Evolutionary conservation across 1,140 invertebrate species (phyloP).

Genomic region (Sminthurides bifidus): DNA sequence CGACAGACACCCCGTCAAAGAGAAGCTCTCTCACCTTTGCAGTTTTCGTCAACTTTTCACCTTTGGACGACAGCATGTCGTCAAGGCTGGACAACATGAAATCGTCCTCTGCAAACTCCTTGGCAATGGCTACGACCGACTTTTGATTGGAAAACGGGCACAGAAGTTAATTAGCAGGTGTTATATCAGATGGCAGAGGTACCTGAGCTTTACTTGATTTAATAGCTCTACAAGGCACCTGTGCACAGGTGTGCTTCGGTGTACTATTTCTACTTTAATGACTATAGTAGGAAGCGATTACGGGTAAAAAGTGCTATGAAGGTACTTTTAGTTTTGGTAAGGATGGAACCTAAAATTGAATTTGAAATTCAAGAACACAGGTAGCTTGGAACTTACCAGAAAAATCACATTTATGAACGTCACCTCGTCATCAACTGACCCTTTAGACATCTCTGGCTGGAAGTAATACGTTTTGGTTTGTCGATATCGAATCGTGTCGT

Average conservation of each 20-base stretch:
- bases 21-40: slow-evolving; percentile 3
- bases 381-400: not conserved
- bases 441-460: slow-evolving; percentile 7
- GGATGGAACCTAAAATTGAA: not conserved
- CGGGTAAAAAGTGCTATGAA: too few species aligned
- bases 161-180: too few species aligned
- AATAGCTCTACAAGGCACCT: too few species aligned
- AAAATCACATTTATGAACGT: slow-evolving; percentile 15
- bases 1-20: slow-evolving; percentile 9
- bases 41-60: slow-evolving; percentile 7
- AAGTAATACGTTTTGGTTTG: slow-evolving; percentile 4
- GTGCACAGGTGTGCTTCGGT: too few species aligned
- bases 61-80: slow-evolving; percentile 8
- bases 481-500: slow-evolving; percentile 5
- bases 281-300: too few species aligned
- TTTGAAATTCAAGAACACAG: not conserved
- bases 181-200: too few species aligned
- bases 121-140: not conserved
- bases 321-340: not conserved
- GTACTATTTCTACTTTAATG: too few species aligned
- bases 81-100: slow-evolving; percentile 4
- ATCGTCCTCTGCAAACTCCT: slow-evolving; percentile 7
- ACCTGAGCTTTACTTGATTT: too few species aligned
- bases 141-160: not conserved
- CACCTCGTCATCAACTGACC: slow-evolving; percentile 7